Conservation (phyloP, 1,140 invertebrate species). For the Halictus rubicundus region DNA sequence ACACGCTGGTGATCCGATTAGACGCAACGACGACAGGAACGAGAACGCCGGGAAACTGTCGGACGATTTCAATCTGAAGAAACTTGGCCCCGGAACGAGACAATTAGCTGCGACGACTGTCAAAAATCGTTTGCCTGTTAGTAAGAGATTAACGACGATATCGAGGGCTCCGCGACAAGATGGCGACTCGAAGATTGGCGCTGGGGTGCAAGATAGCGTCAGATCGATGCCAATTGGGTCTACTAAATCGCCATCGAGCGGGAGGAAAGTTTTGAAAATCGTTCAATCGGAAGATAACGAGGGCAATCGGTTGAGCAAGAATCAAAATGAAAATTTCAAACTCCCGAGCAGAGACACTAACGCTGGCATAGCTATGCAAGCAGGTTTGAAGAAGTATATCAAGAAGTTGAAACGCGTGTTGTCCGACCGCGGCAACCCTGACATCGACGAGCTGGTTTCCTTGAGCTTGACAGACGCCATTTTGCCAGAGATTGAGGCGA, state of each 20-base stretch:
- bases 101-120: background rate
- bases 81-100: background rate
- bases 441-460: conserved; percentile 52
- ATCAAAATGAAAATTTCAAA: conserved; percentile 12
- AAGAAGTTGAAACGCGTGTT: conserved; percentile 58
- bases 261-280: background rate
- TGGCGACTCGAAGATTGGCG: background rate
- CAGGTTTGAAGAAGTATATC: conserved; percentile 60
- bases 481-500: conserved; percentile 46
- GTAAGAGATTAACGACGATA: background rate
- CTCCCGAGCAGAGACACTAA: conserved; percentile 57
- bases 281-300: background rate
- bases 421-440: conserved; percentile 30
- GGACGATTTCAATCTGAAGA: background rate
- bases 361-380: conserved; percentile 56
- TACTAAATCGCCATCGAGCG: background rate
- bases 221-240: background rate
- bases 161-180: background rate
- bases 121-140: background rate
- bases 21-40: background rate
- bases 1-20: background rate
- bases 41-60: background rate
- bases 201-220: background rate
- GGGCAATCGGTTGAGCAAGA: background rate
- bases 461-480: conserved; percentile 63